Conservation (phyloP, 2,888 invertebrate species). For the Cinara cedri region DNA sequence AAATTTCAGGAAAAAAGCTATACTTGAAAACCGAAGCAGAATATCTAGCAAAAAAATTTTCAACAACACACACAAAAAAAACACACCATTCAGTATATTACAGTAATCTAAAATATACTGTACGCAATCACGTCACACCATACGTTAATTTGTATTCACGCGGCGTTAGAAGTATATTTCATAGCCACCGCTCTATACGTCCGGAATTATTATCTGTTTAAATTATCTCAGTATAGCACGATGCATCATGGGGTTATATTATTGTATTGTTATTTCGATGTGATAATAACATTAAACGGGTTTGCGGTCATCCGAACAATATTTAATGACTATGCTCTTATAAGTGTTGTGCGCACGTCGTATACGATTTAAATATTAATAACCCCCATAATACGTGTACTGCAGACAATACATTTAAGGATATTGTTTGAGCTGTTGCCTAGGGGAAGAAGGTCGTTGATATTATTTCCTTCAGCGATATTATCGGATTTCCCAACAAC, state of each 20-base stretch:
- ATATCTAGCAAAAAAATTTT: too few species aligned
- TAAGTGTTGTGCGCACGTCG: conserved; percentile 12
- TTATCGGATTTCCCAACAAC: background rate
- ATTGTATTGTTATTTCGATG: background rate
- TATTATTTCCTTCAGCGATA: background rate
- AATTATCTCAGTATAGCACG: background rate
- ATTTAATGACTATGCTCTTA: background rate
- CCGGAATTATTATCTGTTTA: too few species aligned
- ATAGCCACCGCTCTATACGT: background rate
- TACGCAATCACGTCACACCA: conserved; percentile 2
- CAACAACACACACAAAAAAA: too few species aligned
- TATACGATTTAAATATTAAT: conserved; percentile 39
- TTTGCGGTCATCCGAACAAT: background rate
- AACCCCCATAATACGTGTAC: background rate
- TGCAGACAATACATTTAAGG: background rate
- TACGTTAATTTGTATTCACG: conserved; percentile 15
- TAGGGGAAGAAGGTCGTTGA: conserved; percentile 30
- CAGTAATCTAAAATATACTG: too few species aligned
- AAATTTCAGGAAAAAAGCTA: too few species aligned
- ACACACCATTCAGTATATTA: too few species aligned
- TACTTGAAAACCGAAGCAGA: too few species aligned
- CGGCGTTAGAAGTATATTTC: background rate
- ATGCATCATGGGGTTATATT: background rate
- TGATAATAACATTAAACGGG: background rate
- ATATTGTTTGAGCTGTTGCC: background rate